phyloP scores from a whole-genome alignment of 1,140 invertebrate genomes.

The Heliconius himera region DNA sequence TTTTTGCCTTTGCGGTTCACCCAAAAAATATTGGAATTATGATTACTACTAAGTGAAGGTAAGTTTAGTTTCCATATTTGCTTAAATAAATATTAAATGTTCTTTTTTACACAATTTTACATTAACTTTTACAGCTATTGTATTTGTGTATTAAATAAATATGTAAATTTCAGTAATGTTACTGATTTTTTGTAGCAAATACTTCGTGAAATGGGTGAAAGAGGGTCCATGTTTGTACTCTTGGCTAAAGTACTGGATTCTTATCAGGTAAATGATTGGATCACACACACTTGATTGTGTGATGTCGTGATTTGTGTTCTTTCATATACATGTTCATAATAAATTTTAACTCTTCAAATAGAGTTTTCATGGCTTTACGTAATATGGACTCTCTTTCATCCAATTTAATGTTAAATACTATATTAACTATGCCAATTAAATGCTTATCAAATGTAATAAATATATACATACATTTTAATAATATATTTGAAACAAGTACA shows the following conservation, averaged over 20 bases:
- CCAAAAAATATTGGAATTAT: too few relatives aligned
- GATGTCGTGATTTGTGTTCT: conserved; percentile 34
- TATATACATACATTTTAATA: background rate
- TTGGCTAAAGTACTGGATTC: conserved; percentile 67
- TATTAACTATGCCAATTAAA: background rate
- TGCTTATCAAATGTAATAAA: conserved; percentile 9
- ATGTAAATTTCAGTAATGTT: conserved; percentile 31
- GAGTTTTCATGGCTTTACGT: conserved; percentile 45
- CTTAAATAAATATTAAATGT: too few relatives aligned
- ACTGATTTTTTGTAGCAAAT: conserved; percentile 67
- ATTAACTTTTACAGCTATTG: background rate
- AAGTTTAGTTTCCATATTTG: background rate
- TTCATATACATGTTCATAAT: conserved; percentile 33
- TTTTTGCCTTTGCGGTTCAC: too few relatives aligned
- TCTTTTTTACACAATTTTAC: too few relatives aligned
- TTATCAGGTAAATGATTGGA: conserved; percentile 59
- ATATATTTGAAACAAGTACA: background rate
- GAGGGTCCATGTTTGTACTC: conserved; percentile 73
- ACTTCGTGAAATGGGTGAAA: conserved; percentile 75
- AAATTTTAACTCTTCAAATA: conserved; percentile 12
- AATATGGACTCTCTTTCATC: conserved; percentile 67
- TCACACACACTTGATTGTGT: background rate
- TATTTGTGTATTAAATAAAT: background rate
- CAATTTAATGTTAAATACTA: conserved; percentile 35
- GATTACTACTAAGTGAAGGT: background rate